A percentile compares a stretch with the other conserved stretches of the same genome.
Conservation (phyloP, 2,113 vertebrate species). For the Xiphorhynchus elegans region DNA sequence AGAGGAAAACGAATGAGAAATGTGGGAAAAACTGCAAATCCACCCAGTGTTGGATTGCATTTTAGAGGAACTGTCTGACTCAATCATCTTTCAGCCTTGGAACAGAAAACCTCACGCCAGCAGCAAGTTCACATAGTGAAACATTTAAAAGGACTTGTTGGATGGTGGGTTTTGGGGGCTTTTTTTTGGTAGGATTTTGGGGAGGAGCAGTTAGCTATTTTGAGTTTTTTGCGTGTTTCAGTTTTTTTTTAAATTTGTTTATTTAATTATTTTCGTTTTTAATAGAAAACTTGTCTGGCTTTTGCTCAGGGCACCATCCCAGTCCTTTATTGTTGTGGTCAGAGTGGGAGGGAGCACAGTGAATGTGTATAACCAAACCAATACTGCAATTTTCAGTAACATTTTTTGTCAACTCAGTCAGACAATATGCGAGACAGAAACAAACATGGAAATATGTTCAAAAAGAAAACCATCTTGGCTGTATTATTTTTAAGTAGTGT, state of each 20-base stretch:
- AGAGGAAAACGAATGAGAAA: neutral
- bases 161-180: neutral
- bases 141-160: neutral
- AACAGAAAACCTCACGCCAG: neutral
- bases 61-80: neutral
- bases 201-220: neutral
- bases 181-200: neutral
- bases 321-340: neutral
- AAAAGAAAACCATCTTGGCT: neutral
- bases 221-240: neutral
- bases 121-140: neutral
- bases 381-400: neutral
- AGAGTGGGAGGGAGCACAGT: neutral
- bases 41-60: neutral
- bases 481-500: neutral
- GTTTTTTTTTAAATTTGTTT: neutral
- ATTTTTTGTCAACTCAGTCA: neutral
- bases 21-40: constrained; percentile 15
- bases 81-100: neutral
- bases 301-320: neutral
- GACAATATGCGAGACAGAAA: neutral
- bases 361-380: neutral
- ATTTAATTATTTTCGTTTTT: neutral
- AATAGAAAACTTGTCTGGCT: neutral
- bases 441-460: neutral